Percentiles rank a stretch among this genome's conserved stretches.
Conservation (phyloP, 2,888 invertebrate genomes). For the Troides oblongomaculatus region DNA sequence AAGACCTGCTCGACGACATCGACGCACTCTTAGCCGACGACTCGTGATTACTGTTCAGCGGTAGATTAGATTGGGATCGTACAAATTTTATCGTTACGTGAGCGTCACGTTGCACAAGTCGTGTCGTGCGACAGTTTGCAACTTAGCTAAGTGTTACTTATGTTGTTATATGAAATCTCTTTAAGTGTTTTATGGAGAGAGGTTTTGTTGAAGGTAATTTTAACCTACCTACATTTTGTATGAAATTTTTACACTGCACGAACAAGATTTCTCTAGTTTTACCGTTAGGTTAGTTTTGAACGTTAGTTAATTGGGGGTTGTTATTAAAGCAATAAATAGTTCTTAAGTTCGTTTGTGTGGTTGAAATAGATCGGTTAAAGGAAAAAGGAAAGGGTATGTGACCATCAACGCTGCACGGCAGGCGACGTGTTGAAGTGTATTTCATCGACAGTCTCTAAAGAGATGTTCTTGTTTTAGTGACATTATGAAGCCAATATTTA, state of each 20-base stretch:
- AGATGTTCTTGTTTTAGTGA: too few species aligned
- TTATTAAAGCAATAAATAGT: background rate
- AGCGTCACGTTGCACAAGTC: background rate
- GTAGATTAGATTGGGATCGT: background rate
- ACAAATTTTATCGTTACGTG: constrained; percentile 11
- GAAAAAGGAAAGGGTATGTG: background rate
- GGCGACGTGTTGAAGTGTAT: too few species aligned
- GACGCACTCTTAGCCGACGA: constrained; percentile 57
- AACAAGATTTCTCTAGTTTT: background rate
- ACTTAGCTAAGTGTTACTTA: background rate
- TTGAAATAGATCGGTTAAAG: background rate
- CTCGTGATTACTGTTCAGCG: constrained; percentile 51
- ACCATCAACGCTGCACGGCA: background rate
- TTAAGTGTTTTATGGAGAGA: constrained; percentile 9
- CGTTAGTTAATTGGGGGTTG: background rate
- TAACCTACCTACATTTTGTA: constrained; percentile 22
- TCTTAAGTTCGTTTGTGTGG: background rate
- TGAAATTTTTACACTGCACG: constrained; percentile 9
- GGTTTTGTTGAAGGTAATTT: constrained; percentile 5
- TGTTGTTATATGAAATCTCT: constrained; percentile 14
- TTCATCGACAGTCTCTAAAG: too few species aligned
- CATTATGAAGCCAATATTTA: too few species aligned
- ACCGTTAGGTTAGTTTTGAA: background rate
- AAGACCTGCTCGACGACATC: constrained; percentile 52
- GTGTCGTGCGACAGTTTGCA: background rate